Conservation (phyloP, 2,113 vertebrate species). For the Anoura caudifer region DNA sequence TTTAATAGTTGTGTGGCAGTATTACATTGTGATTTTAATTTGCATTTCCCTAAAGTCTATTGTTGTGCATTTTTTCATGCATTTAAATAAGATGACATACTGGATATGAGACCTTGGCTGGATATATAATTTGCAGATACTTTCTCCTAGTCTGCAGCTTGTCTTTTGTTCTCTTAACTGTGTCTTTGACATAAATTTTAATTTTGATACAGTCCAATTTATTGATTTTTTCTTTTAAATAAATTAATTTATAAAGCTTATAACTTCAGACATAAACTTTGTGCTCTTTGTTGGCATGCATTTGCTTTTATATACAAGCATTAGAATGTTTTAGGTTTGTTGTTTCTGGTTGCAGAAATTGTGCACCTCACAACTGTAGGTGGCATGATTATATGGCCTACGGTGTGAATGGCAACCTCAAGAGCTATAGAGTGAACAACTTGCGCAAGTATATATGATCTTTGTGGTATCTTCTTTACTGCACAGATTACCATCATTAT, state of each 20-base stretch:
- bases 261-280: not conserved
- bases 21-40: not conserved
- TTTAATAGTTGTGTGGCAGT: not conserved
- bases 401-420: not conserved
- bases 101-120: not conserved
- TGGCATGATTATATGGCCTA: not conserved
- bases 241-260: not conserved
- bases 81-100: not conserved
- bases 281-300: not conserved
- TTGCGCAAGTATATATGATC: not conserved
- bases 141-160: not conserved
- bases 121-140: not conserved
- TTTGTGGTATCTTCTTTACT: not conserved
- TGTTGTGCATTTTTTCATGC: not conserved
- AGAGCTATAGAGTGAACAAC: not conserved
- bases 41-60: not conserved
- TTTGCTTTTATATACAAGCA: not conserved
- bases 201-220: not conserved
- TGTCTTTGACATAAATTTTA: not conserved
- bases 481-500: not conserved
- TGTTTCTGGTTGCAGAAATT: not conserved
- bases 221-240: not conserved
- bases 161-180: not conserved
- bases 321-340: not conserved
- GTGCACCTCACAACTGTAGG: not conserved